Conservation (phyloP, 1,140 invertebrate species). For the Sarcophaga peregrina region DNA sequence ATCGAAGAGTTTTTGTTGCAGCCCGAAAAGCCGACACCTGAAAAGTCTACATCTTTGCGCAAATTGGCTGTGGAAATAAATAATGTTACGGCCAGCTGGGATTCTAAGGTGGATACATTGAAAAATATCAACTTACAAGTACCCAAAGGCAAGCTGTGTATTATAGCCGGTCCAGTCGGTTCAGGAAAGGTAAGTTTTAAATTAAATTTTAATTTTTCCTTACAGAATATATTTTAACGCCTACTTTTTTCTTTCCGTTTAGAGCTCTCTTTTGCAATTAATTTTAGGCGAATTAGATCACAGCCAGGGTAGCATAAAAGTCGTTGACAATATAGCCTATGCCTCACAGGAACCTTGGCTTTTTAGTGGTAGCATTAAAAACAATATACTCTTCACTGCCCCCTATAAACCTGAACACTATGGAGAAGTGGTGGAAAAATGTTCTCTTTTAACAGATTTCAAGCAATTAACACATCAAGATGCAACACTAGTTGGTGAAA, state of each 20-base stretch:
- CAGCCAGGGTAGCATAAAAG: slow-evolving; percentile 70
- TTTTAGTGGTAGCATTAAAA: slow-evolving; percentile 71
- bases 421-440: slow-evolving; percentile 71
- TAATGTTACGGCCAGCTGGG: slow-evolving; percentile 52
- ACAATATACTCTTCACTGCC: slow-evolving; percentile 87
- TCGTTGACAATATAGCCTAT: slow-evolving; percentile 81
- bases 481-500: slow-evolving; percentile 82
- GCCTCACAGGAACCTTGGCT: slow-evolving; percentile 83
- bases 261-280: slow-evolving; percentile 74
- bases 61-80: slow-evolving; percentile 46
- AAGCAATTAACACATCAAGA: slow-evolving; percentile 74
- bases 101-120: slow-evolving; percentile 56
- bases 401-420: slow-evolving; percentile 73
- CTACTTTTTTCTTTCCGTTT: neutral
- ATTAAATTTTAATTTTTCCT: neutral
- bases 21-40: neutral
- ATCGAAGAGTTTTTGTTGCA: slow-evolving; percentile 16
- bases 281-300: slow-evolving; percentile 79
- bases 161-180: slow-evolving; percentile 82
- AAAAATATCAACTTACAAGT: slow-evolving; percentile 68
- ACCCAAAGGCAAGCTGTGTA: slow-evolving; percentile 71
- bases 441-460: slow-evolving; percentile 72
- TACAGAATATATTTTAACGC: neutral
- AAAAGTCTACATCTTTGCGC: neutral
- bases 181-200: slow-evolving; percentile 74